Conservation (phyloP, 2,797 vertebrate species). For the Babyrousa celebensis region DNA sequence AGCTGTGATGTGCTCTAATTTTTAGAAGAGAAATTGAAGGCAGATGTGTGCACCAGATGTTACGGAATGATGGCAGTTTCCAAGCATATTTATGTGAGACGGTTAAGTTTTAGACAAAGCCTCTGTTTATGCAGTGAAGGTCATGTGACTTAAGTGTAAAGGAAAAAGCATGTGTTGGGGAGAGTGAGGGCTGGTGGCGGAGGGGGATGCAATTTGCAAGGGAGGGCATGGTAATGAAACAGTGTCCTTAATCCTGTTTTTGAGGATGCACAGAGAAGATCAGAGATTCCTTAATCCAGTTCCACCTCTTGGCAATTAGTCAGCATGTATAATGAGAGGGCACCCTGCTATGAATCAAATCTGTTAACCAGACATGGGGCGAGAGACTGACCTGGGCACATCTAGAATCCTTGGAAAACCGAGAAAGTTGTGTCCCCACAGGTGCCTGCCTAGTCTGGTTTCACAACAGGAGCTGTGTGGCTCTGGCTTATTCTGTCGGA, state of each 20-base stretch:
- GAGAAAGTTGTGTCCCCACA: neutral
- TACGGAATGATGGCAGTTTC: neutral
- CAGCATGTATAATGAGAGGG: neutral
- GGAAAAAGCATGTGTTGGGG: neutral
- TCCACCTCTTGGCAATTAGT: neutral
- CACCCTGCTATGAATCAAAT: too few relatives aligned
- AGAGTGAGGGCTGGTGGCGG: neutral
- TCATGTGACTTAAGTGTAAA: neutral
- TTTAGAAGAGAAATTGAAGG: conserved; percentile 64
- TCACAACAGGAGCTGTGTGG: neutral
- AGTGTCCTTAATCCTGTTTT: neutral
- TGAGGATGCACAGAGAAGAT: neutral
- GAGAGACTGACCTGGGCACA: neutral
- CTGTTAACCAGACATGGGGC: rapidly evolving
- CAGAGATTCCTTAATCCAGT: neutral
- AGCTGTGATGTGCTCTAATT: neutral
- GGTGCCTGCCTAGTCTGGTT: neutral
- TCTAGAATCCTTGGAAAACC: neutral
- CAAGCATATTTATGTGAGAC: conserved; percentile 18
- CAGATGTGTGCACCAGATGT: conserved; percentile 76
- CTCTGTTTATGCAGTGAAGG: conserved; percentile 24
- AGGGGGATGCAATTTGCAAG: rapidly evolving
- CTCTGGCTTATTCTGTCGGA: neutral
- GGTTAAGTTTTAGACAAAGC: conserved; percentile 21
- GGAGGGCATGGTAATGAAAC: neutral